Base-by-base conservation (phyloP, 2,888 invertebrate genomes). In the Barypeithes pellucidus region DNA sequence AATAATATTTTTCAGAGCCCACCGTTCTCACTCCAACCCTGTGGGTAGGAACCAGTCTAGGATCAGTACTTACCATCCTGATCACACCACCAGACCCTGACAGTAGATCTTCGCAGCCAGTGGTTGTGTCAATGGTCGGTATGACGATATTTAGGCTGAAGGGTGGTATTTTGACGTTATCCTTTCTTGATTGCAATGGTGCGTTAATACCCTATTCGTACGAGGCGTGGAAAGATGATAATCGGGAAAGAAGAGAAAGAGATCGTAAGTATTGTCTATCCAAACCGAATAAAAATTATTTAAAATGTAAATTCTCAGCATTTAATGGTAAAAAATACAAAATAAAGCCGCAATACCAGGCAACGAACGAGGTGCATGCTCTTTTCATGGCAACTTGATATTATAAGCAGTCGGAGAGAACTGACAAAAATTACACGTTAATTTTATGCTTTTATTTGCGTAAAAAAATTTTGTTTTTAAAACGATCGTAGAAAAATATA, bases 41-140 rank as follows among this genome's bases (percentile, higher is more conserved):
- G 78, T 99, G 99, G 99, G 93, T 99, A 82, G 99, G 99, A 82
- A 99, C 98, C 80, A 97, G 96, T 86, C 90, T 96, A 82, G 99
- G 99, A 81, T 97, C 98, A 73, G 95, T 98, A 85, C 90, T 99
- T 82, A 96, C 97, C 77, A 92, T 99, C 87, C 92, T 94, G 86
- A 92, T 99, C 84, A 93, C 91, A 85, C 92, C 94, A 79, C 92
- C 94, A 74, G 92, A 94, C 82, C 89, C 92, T 66, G 96, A 97
- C 85, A 90, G 90, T 79, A 89, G 96, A 83, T 92, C 93, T 84
- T 91, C 94, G 78, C 95, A 96, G 85, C 95, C 95, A 66, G 95
- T 96, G 79, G 92, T 94, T 82, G 92, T 97, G 80, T 93, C 96
- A 84, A 94, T 96, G 80, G 95, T 93, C 93, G 99, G 98, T 84